phyloP scores from a whole-genome alignment of 1,140 invertebrate species.

The Drosophila micromelanica region DNA sequence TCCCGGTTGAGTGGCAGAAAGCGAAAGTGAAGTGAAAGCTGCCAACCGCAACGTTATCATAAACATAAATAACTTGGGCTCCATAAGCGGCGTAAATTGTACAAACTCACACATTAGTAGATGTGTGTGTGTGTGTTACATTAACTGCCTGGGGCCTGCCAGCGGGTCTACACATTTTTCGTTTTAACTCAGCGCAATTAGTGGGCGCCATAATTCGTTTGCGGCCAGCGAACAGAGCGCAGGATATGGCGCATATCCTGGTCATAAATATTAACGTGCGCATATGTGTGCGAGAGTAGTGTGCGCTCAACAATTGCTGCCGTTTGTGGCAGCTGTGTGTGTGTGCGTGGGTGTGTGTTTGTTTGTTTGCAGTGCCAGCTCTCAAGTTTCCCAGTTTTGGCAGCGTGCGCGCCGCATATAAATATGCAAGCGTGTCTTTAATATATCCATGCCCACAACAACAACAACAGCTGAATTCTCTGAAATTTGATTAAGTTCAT shows the following conservation, averaged over 20 bases:
- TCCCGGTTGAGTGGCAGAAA: neutral
- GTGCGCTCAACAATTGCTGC: constrained; percentile 52
- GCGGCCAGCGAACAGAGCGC: constrained; percentile 61
- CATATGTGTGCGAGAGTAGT: constrained; percentile 1
- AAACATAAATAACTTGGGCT: constrained; percentile 74
- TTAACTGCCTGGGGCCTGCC: constrained; percentile 51
- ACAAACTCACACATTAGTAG: constrained; percentile 15
- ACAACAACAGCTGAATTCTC: constrained; percentile 14
- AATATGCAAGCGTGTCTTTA: constrained; percentile 43
- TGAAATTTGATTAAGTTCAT: constrained; percentile 53
- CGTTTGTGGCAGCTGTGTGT: constrained; percentile 49
- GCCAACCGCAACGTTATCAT: constrained; percentile 76
- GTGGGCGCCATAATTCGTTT: constrained; percentile 77
- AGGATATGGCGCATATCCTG: constrained; percentile 72
- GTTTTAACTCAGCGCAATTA: constrained; percentile 79
- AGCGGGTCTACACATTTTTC: constrained; percentile 67
- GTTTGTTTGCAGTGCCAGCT: constrained; percentile 24
- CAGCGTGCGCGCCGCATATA: constrained; percentile 32
- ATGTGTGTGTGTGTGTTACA: constrained; percentile 32
- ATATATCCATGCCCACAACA: constrained; percentile 23
- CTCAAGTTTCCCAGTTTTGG: constrained; percentile 22
- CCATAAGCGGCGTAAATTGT: constrained; percentile 75
- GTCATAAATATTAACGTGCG: constrained; percentile 58
- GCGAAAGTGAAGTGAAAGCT: constrained; percentile 37
- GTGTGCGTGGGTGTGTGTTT: neutral